Evolutionary conservation across 2,797 vertebrate genomes (phyloP).

Genomic region (Valencia hispanica): DNA sequence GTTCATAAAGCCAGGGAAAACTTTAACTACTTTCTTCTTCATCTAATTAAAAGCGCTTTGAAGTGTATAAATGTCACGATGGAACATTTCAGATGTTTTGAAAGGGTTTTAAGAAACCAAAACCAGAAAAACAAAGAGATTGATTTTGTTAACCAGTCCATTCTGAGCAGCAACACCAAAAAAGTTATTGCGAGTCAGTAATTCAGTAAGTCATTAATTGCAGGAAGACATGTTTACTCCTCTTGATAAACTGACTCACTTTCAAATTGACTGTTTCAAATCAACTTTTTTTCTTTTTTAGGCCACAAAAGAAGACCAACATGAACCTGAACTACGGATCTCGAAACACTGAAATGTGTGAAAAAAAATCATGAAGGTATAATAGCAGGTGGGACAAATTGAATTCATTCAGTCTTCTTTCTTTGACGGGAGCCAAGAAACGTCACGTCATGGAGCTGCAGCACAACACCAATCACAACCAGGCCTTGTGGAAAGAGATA

Average conservation of each 20-base stretch:
- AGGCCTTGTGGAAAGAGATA: conserved; percentile 60
- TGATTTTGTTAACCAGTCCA: no score
- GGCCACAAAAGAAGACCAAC: conserved; percentile 40
- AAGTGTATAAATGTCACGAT: no score
- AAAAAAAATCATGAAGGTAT: conserved; percentile 50
- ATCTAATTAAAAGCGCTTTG: no score
- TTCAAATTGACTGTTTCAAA: not conserved
- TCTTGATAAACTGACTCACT: not conserved
- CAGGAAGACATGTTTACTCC: no score
- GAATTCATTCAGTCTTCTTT: conserved; percentile 18
- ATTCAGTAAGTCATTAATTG: not conserved
- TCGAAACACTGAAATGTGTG: conserved; percentile 39
- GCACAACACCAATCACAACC: conserved; percentile 74
- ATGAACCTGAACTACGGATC: conserved; percentile 27
- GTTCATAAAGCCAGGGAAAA: no score
- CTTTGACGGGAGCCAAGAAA: conserved; percentile 33
- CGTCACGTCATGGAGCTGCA: conserved; percentile 72
- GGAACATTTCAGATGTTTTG: no score
- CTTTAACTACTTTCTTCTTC: no score
- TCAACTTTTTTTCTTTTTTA: conserved; percentile 30
- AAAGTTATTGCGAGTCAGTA: no score
- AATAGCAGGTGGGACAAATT: conserved; percentile 38
- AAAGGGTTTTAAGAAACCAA: no score
- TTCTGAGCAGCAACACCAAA: no score
- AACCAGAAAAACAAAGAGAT: no score